Conservation (phyloP, 2,113 vertebrate genomes). For the Hypocryptadius cinnamomeus region DNA sequence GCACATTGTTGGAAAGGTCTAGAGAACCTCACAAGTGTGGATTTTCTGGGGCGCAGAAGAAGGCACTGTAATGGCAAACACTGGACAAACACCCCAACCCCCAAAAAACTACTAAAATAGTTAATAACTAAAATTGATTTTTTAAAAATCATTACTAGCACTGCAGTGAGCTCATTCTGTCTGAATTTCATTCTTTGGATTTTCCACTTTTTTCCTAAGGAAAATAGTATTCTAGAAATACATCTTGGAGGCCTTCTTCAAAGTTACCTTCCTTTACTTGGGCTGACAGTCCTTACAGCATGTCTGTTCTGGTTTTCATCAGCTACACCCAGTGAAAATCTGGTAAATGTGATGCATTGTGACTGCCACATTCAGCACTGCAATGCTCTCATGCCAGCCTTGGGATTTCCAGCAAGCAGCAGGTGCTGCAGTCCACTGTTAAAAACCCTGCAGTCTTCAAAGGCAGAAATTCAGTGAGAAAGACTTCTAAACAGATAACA, state of each 20-base stretch:
- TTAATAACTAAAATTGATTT: not conserved
- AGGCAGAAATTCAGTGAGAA: not conserved
- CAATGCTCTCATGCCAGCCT: not conserved
- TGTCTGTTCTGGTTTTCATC: not conserved
- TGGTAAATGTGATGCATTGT: not conserved
- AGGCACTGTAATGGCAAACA: not conserved
- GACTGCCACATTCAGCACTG: not conserved
- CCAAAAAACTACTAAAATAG: not conserved
- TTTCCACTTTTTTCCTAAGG: not conserved
- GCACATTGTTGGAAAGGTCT: not conserved
- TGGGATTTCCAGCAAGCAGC: not conserved
- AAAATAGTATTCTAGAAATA: not conserved
- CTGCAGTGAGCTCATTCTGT: not conserved
- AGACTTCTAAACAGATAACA: not conserved
- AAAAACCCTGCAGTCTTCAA: slow-evolving; percentile 11
- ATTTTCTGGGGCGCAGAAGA: not conserved
- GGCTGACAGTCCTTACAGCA: not conserved
- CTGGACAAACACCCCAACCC: fast-evolving
- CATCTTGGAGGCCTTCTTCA: not conserved
- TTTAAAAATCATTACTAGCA: not conserved
- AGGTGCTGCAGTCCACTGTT: not conserved
- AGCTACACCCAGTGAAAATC: not conserved
- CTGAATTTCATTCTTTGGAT: not conserved
- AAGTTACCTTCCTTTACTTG: not conserved
- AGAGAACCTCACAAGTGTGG: not conserved